Percentiles rank a stretch among this genome's conserved stretches.
Evolutionary conservation across 2,113 vertebrate genomes (phyloP).

Genomic region (Calcarius ornatus): DNA sequence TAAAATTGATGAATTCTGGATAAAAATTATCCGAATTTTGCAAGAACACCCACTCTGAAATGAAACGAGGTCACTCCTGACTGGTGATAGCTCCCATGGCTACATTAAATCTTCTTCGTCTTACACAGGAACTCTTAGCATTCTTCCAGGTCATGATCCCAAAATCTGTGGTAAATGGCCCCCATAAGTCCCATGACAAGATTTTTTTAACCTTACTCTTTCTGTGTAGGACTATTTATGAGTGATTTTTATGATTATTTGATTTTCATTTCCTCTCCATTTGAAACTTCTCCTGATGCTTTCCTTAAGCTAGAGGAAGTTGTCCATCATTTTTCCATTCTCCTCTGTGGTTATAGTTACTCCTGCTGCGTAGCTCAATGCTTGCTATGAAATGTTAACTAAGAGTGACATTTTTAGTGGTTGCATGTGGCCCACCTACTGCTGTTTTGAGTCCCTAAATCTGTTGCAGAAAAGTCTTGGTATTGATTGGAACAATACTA

Average conservation of each 20-base stretch:
- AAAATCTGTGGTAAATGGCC: not conserved
- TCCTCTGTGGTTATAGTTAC: not conserved
- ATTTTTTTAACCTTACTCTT: not conserved
- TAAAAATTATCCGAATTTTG: not conserved
- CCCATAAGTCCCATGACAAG: not conserved
- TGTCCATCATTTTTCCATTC: not conserved
- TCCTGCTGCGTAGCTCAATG: not conserved
- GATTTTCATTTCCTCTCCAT: not conserved
- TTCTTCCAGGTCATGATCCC: not conserved
- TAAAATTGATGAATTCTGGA: not conserved
- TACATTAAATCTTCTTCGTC: not conserved
- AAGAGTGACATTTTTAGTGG: not conserved
- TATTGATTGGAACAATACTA: not conserved
- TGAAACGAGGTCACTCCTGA: not conserved
- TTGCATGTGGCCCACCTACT: constrained; percentile 8
- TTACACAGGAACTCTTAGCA: not conserved
- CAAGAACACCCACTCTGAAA: not conserved
- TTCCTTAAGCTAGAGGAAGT: constrained; percentile 2
- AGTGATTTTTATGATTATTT: not conserved
- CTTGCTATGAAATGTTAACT: not conserved
- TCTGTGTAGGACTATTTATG: not conserved
- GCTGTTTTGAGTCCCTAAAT: constrained; percentile 17
- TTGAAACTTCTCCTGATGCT: not conserved
- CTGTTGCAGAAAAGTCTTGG: not conserved
- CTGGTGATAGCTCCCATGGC: not conserved